Conservation (phyloP, 2,797 vertebrate genomes). For the Mallotus villosus region DNA sequence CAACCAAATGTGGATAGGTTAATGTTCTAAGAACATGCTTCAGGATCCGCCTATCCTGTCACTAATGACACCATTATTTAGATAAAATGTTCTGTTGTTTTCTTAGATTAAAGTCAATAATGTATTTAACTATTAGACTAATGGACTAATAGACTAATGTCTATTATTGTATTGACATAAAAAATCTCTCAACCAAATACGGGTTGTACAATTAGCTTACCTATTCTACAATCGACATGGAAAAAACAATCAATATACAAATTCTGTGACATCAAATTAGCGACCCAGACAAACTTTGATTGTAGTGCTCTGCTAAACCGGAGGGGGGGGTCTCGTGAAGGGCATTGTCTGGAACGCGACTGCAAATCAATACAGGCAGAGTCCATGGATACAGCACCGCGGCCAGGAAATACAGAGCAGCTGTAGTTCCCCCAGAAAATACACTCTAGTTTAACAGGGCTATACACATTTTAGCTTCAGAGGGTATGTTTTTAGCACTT, state of each 20-base stretch:
- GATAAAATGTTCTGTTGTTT: conserved; percentile 7
- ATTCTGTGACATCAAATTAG: neutral
- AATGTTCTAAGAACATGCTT: neutral
- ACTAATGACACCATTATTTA: neutral
- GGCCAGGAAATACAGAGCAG: conserved; percentile 33
- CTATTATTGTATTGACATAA: neutral
- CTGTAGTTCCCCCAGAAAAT: neutral
- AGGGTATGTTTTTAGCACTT: neutral
- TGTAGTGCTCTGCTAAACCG: conserved; percentile 30
- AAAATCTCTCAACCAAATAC: neutral
- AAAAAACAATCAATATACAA: neutral
- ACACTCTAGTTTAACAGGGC: neutral
- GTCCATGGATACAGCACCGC: conserved; percentile 40
- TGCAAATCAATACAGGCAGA: conserved; percentile 21
- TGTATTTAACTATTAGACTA: neutral
- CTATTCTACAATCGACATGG: neutral
- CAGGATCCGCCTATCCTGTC: conserved; percentile 5
- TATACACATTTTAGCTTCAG: neutral
- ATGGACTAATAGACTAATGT: no score
- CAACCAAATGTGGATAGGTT: neutral
- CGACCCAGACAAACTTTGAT: neutral
- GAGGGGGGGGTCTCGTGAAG: conserved; percentile 36
- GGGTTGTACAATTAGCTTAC: no score
- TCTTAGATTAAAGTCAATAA: neutral
- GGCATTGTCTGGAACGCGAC: neutral